Percentiles rank a stretch among this genome's conserved stretches.
Evolutionary conservation across 2,113 vertebrate species (phyloP).

Genomic region (Psilopsiagon aurifrons): DNA sequence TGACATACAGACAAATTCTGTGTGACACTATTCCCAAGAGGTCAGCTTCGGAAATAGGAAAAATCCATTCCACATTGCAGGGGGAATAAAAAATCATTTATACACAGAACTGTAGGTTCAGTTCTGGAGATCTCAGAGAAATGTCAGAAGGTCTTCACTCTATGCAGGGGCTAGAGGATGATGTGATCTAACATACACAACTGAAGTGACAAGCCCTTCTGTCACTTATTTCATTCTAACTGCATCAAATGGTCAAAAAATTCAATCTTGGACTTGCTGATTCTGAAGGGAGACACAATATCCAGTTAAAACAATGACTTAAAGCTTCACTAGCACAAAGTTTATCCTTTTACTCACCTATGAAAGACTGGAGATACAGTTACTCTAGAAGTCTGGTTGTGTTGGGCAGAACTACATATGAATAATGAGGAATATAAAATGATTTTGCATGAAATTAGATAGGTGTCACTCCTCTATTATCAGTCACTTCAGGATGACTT

Average conservation of each 20-base stretch:
- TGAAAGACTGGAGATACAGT: not conserved
- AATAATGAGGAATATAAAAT: not conserved
- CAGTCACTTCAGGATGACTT: not conserved
- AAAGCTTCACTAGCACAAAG: not conserved
- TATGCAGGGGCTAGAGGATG: not conserved
- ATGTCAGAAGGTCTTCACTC: not conserved
- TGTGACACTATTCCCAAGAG: not conserved
- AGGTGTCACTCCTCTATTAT: not conserved
- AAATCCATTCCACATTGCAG: not conserved
- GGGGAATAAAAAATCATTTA: not conserved
- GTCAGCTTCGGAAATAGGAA: not conserved
- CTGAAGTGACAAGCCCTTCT: not conserved
- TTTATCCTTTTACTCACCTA: not conserved
- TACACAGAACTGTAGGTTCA: not conserved
- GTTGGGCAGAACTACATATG: not conserved
- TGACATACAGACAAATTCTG: not conserved
- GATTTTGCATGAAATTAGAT: not conserved
- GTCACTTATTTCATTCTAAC: not conserved
- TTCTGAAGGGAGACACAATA: not conserved
- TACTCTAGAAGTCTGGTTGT: not conserved
- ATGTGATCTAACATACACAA: not conserved
- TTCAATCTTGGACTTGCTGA: not conserved
- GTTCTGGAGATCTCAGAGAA: not conserved
- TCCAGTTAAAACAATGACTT: not conserved
- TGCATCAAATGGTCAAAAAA: not conserved